A percentile compares a stretch with the other conserved stretches of the same genome.
These are phyloP conservation scores for Marronus borbonicus DNA, from an alignment of 2,888 invertebrate genomes.

Conservation along the genomic window DNA sequence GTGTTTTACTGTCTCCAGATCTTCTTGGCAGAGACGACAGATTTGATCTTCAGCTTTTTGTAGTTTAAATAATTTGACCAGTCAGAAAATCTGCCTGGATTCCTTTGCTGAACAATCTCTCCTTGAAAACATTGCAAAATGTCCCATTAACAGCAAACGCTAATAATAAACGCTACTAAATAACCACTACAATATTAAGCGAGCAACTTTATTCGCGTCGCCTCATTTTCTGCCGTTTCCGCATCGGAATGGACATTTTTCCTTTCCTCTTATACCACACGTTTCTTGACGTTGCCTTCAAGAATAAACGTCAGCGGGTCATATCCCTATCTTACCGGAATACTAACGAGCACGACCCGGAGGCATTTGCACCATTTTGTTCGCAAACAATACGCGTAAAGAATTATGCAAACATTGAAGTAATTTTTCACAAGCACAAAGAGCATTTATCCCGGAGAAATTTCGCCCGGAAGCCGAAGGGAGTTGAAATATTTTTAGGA, in stretches of 20 bases:
- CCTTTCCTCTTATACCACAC: slow-evolving; percentile 1
- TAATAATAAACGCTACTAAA: no score
- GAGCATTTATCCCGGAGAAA: slow-evolving; percentile 51
- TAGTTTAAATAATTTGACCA: no score
- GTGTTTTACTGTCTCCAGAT: no score
- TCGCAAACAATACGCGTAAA: slow-evolving; percentile 61
- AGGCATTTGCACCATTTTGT: slow-evolving; percentile 61
- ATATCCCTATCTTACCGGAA: slow-evolving; percentile 56
- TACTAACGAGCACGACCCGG: slow-evolving; percentile 60
- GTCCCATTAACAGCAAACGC: no score
- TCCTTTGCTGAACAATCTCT: no score
- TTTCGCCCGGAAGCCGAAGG: slow-evolving; percentile 5
- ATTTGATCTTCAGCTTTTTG: no score
- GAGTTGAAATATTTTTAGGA: slow-evolving; percentile 31
- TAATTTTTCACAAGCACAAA: slow-evolving; percentile 57
- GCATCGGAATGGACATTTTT: not conserved
- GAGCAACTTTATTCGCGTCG: not conserved
- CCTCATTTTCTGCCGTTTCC: not conserved
- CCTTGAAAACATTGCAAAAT: no score
- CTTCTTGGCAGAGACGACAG: no score
- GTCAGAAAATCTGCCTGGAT: no score
- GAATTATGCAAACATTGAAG: slow-evolving; percentile 62
- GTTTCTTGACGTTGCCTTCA: slow-evolving; percentile 35
- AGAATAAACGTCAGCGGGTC: slow-evolving; percentile 54
- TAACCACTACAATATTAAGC: no score